Percentiles rank a stretch among this genome's conserved stretches.
phyloP scores from a whole-genome alignment of 2,113 vertebrate species.

The Passerina amoena region DNA sequence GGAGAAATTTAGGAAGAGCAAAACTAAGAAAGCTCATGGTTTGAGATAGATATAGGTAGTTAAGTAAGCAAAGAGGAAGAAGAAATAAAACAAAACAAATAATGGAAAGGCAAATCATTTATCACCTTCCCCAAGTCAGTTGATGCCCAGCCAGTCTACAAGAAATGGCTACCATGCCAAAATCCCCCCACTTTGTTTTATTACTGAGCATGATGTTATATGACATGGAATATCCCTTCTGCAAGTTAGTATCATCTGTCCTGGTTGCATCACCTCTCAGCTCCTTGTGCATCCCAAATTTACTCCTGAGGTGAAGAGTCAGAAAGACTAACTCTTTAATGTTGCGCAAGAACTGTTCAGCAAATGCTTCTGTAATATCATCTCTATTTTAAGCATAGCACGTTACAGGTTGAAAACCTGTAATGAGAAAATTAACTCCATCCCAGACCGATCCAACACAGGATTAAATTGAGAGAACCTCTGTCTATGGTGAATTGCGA shows the following conservation, averaged over 20 bases:
- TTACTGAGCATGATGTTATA: background rate
- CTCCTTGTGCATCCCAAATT: background rate
- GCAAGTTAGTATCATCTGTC: background rate
- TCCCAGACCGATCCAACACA: background rate
- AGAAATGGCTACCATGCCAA: background rate
- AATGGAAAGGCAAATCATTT: background rate
- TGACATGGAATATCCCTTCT: background rate
- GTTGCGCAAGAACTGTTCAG: background rate
- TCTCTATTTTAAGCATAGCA: background rate
- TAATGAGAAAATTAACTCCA: background rate
- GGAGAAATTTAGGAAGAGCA: background rate
- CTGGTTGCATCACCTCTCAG: background rate
- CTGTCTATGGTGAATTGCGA: background rate
- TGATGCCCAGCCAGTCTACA: background rate
- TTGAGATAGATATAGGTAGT: background rate
- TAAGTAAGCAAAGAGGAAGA: background rate
- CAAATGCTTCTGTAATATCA: background rate
- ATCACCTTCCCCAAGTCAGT: background rate
- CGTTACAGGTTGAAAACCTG: background rate
- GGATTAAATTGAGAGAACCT: background rate
- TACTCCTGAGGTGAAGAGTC: background rate
- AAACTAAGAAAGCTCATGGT: background rate
- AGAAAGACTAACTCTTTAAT: background rate
- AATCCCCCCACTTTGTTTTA: rapidly evolving
- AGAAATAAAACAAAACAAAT: background rate